Base-by-base conservation (phyloP, 2,113 vertebrate species). In the Colossoma macropomum region DNA sequence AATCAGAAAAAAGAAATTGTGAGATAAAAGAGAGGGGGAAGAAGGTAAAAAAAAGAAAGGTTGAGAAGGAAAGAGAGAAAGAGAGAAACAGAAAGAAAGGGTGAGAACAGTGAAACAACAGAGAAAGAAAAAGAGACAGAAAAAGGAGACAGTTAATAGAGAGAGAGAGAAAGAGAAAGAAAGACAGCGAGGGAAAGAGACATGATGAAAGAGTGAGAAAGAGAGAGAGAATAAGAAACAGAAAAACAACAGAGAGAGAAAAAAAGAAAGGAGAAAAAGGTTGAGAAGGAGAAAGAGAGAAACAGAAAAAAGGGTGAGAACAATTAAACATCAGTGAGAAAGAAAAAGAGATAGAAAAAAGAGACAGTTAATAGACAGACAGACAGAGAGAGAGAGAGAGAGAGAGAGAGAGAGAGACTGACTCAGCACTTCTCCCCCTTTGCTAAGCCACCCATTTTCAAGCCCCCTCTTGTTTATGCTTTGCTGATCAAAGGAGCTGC, bases 401-500 rank as follows among this genome's bases (percentile, higher is more conserved):
- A 34, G 86, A 91, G 89, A 91, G 89, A 88, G 66, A 78, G 27
- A 81, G 66, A 66, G 71, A 54, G 86, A 88, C 92, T 94, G 93
- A 95, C 94, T 96, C 95, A 91, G 95, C 94, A 96, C 90, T 93
- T 95, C 91, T 77, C 90, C 84, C 91, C 87, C 52, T 83, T 87
- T 91, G 94, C 93, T 95, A 95, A 95, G 92, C 93, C 92, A 91
- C 91, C 95, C 94, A 93, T 95, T 96, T 93, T 93, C 93, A 95
- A 94, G 92, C 94, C 95, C 95, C 91, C 91, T 92, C 95, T 95
- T 95, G 94, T 94, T 96, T 96, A 96, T 95, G 95, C 95, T 96
- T 94, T 96, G 94, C 92, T 96, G 95, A 96, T 96, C 95, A 97
- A 97, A 97, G 95, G 89, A 93, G 79, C 91, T 93, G 94, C 94